A percentile compares a stretch with the other conserved stretches of the same genome.
phyloP scores from a whole-genome alignment of 2,888 invertebrate genomes.

The Chamaedrilus cognettii region DNA sequence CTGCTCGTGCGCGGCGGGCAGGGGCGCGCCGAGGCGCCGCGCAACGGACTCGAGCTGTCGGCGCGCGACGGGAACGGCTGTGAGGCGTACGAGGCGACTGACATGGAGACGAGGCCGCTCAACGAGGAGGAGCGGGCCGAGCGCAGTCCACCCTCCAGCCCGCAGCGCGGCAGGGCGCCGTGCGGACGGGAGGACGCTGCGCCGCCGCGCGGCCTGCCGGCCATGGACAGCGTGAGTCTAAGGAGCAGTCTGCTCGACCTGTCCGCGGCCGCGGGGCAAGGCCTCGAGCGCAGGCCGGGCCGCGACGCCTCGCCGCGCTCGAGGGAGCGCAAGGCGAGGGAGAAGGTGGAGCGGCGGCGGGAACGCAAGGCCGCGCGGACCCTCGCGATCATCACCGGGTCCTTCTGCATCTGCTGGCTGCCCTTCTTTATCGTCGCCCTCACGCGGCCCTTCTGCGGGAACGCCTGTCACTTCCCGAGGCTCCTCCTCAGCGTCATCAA shows the following conservation, averaged over 20 bases:
- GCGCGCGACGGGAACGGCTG: not conserved
- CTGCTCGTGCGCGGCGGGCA: not conserved
- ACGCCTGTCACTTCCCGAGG: slow-evolving; percentile 49
- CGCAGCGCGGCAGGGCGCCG: not conserved
- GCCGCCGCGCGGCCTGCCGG: not conserved
- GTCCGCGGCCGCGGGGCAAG: slow-evolving; percentile 12
- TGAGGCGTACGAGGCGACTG: not conserved
- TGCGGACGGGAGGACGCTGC: not conserved
- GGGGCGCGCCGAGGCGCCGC: not conserved
- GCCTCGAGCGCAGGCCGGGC: not conserved
- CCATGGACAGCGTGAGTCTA: not conserved
- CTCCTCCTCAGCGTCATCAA: slow-evolving; percentile 62
- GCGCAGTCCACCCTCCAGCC: not conserved
- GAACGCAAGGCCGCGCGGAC: slow-evolving; percentile 59
- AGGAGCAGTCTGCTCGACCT: slow-evolving; percentile 12
- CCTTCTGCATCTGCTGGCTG: slow-evolving; percentile 91
- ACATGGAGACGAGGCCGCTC: not conserved
- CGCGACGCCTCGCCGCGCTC: slow-evolving; percentile 14
- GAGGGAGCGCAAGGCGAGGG: slow-evolving; percentile 39
- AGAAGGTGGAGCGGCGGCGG: slow-evolving; percentile 57
- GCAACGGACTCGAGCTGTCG: slow-evolving; percentile 5
- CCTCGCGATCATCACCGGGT: slow-evolving; percentile 76
- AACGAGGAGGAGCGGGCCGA: slow-evolving; percentile 2
- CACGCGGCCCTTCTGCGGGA: slow-evolving; percentile 78
- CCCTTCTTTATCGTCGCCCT: slow-evolving; percentile 91